phyloP scores from a whole-genome alignment of 2,888 invertebrate species.

The Protonemura montana region DNA sequence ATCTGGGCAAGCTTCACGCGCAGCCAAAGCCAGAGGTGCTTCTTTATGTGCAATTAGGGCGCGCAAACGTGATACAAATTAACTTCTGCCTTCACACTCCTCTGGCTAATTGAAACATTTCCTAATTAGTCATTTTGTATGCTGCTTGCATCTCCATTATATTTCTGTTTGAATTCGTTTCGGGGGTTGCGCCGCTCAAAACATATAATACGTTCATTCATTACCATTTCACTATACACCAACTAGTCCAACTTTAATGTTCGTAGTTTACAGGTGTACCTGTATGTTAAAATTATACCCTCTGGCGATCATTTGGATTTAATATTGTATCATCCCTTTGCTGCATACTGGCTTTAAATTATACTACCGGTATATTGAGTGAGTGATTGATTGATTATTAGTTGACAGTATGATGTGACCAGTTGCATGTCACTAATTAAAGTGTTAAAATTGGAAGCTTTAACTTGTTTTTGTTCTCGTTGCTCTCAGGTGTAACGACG shows the following conservation, averaged over 20 bases:
- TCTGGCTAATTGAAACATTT: background rate
- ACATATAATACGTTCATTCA: background rate
- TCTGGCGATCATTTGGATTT: background rate
- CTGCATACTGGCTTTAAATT: background rate
- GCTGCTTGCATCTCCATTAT: background rate
- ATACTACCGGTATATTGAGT: background rate
- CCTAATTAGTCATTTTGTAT: background rate
- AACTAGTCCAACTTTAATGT: too few species aligned
- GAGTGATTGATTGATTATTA: background rate
- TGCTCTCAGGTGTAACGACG: background rate
- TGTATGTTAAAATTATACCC: background rate
- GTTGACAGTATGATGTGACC: background rate
- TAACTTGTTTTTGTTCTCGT: background rate
- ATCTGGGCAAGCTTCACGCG: too few species aligned
- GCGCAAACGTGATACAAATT: conserved; percentile 7
- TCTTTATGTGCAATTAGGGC: background rate
- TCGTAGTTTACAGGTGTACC: background rate
- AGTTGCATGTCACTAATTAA: background rate
- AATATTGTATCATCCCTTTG: background rate
- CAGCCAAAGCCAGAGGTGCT: too few species aligned
- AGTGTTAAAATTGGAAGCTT: background rate
- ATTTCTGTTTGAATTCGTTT: background rate
- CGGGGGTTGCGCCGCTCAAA: background rate
- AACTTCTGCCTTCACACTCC: background rate
- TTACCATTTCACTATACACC: too few species aligned